Evolutionary conservation across 2,888 invertebrate species (phyloP).

Genomic region (Tenthredo livida): DNA sequence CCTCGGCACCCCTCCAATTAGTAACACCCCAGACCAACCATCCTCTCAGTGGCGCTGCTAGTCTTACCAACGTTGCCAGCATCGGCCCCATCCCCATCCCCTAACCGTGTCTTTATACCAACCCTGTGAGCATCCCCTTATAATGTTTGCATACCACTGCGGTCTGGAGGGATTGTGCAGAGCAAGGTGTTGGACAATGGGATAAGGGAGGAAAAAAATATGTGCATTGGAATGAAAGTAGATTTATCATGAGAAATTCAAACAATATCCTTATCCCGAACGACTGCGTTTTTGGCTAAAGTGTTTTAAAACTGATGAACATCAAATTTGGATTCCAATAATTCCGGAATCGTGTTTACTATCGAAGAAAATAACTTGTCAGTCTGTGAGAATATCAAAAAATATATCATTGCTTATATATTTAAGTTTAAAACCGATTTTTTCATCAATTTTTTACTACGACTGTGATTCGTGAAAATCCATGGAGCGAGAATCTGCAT

Average conservation of each 20-base stretch:
- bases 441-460: background rate
- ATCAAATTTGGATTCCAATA: background rate
- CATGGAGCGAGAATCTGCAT: background rate
- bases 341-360: background rate
- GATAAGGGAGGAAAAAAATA: background rate
- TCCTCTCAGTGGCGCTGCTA: slow-evolving; percentile 50
- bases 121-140: slow-evolving; percentile 52
- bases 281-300: background rate
- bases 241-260: background rate
- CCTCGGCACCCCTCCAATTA: slow-evolving; percentile 77
- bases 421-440: background rate
- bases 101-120: slow-evolving; percentile 33
- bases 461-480: background rate
- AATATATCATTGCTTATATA: background rate
- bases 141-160: slow-evolving; percentile 68
- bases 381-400: background rate
- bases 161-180: slow-evolving; percentile 64
- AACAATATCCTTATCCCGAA: background rate
- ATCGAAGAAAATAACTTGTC: background rate
- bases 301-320: background rate
- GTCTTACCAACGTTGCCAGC: slow-evolving; percentile 43
- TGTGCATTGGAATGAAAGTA: background rate
- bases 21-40: slow-evolving; percentile 72
- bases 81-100: slow-evolving; percentile 4
- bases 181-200: slow-evolving; percentile 63